Evolutionary conservation across 1,140 invertebrate genomes (phyloP), one percentile per base, ranked within the genome.

Genomic region (Drosophila lini): DNA sequence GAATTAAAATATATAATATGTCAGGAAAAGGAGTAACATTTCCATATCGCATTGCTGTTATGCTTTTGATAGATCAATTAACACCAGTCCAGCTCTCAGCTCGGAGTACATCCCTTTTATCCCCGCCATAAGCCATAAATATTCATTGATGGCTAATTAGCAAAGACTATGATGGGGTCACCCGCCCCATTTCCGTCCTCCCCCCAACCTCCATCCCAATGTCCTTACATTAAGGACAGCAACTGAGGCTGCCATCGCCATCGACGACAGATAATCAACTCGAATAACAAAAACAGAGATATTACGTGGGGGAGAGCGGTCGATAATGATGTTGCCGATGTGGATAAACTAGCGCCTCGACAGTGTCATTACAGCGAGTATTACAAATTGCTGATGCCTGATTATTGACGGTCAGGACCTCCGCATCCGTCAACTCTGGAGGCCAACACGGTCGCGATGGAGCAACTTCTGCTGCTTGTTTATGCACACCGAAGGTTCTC

Each of bases 81-180:
- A 44, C 42, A 22, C 11, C 47, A 8, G 31, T 31, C 15, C 60
- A 28, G 64, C 36, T 36, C 28, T 36, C n/a, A 42, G 25, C 69
- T 32, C 52, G 11, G 4, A n/a, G 52, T n/a, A 40, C 22, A 47
- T 34, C 42, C 62, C 63, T 16, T 41, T n/a, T n/a, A 45, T 36
- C 34, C 38, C 47, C 32, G 22, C 22, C 70, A 61, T 42, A 74
- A 47, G 44, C 55, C 38, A 83, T 88, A 77, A 89, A 88, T 83
- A 86, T 83, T 79, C 65, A 85, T 85, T 82, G 80, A 79, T 70
- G 70, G 76, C 77, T 83, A 80, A 83, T 89, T 80, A 74, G 57
- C 61, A 44, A 31, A 48, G 59, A 63, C 76, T 44, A 32, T 52
- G 36, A 38, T 45, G 57, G 38, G 62, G 41, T 41, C 77, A 74